A percentile compares a stretch with the other conserved stretches of the same genome.
Evolutionary conservation across 2,888 invertebrate species (phyloP).

Genomic region (Dolomedes plantarius): DNA sequence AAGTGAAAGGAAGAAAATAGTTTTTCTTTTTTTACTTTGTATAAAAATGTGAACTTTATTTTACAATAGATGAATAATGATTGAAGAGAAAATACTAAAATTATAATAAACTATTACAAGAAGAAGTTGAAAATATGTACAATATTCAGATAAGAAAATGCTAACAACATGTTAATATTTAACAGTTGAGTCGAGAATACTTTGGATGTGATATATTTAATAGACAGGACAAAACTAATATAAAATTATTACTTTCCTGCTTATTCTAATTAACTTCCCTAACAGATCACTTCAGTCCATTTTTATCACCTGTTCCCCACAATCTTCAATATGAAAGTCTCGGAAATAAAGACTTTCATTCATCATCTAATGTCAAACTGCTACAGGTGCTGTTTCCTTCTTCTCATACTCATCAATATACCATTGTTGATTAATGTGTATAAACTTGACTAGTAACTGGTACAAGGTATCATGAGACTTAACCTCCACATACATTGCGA

Average conservation of each 20-base stretch:
- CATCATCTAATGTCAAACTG: slow-evolving; percentile 65
- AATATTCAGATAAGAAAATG: slow-evolving; percentile 11
- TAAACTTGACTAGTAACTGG: slow-evolving; percentile 77
- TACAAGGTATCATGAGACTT: slow-evolving; percentile 79
- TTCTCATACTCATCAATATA: slow-evolving; percentile 78
- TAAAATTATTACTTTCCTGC: background rate
- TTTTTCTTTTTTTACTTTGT: slow-evolving; percentile 13
- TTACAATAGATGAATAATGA: slow-evolving; percentile 24
- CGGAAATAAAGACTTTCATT: background rate
- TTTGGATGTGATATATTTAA: slow-evolving; percentile 24
- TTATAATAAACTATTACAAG: slow-evolving; percentile 33
- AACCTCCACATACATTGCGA: slow-evolving; percentile 80
- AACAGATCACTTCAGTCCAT: background rate
- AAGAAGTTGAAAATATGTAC: slow-evolving; percentile 51
- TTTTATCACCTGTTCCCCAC: background rate
- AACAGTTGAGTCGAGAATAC: slow-evolving; percentile 11
- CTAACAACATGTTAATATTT: slow-evolving; percentile 11
- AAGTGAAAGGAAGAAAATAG: too few relatives aligned
- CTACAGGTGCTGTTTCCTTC: slow-evolving; percentile 72
- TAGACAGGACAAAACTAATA: slow-evolving; percentile 7
- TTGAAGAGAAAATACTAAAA: slow-evolving; percentile 20
- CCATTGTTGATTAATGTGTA: slow-evolving; percentile 78
- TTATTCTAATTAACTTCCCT: background rate
- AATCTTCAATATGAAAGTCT: slow-evolving; percentile 6
- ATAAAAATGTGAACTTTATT: slow-evolving; percentile 34